Evolutionary conservation across 2,888 invertebrate species (phyloP).

Genomic region (Yponomeuta malinellus): DNA sequence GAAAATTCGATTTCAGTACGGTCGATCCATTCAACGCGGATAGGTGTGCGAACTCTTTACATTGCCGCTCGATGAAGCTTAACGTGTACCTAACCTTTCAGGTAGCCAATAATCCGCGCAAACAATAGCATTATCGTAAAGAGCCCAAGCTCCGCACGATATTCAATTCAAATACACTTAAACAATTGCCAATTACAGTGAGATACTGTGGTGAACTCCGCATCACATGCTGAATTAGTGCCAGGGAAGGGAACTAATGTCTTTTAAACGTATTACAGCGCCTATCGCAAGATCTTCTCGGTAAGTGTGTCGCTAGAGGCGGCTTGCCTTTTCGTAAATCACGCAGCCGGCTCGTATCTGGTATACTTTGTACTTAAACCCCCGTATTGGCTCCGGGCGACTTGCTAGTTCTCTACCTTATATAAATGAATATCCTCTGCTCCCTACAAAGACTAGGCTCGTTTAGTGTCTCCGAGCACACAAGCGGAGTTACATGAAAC

Average conservation of each 20-base stretch:
- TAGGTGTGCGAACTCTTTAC: no score
- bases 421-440: constrained; percentile 22
- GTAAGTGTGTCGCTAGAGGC: constrained; percentile 51
- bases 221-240: constrained; percentile 11
- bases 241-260: constrained; percentile 17
- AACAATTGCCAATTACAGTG: constrained; percentile 56
- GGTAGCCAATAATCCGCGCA: constrained; percentile 12
- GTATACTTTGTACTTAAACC: constrained; percentile 35
- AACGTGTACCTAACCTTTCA: constrained; percentile 16
- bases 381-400: constrained; percentile 38
- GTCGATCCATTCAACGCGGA: no score
- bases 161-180: constrained; percentile 43
- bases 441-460: constrained; percentile 10
- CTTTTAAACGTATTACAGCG: constrained; percentile 22
- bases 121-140: constrained; percentile 10
- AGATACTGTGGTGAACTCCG: constrained; percentile 10
- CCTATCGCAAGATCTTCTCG: constrained; percentile 55
- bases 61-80: constrained; percentile 13
- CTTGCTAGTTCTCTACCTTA: constrained; percentile 38
- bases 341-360: constrained; percentile 26
- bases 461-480: constrained; percentile 12
- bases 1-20: no score
- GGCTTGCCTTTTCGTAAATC: constrained; percentile 54
- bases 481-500: constrained; percentile 12
- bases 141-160: constrained; percentile 26